Conservation (phyloP, 2,113 vertebrate genomes). For the Burhinus oedicnemus region DNA sequence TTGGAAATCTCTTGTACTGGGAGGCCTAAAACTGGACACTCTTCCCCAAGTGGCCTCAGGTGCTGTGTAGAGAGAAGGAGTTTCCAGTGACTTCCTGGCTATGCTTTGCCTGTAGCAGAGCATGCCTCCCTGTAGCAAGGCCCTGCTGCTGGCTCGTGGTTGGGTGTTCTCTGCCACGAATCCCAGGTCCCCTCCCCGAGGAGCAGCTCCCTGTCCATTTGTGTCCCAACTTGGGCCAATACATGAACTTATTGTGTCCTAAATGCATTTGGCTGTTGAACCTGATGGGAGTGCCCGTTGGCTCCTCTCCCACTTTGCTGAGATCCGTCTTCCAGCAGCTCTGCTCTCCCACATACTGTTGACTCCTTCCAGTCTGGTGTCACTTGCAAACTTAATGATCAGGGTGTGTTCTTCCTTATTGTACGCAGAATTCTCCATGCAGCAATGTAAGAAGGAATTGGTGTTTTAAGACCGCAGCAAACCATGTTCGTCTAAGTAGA, state of each 20-base stretch:
- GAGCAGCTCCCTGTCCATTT: not conserved
- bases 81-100: too few species aligned
- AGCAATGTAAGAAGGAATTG: not conserved
- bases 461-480: not conserved
- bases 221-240: not conserved
- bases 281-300: too few species aligned
- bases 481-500: not conserved
- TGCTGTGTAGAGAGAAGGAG: not conserved
- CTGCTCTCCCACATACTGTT: not conserved
- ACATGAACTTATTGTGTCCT: not conserved
- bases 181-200: not conserved
- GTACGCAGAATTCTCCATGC: not conserved
- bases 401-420: not conserved
- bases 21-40: not conserved
- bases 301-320: not conserved
- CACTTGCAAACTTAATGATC: not conserved
- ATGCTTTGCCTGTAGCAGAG: not conserved
- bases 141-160: not conserved
- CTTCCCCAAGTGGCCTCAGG: not conserved
- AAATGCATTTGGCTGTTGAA: not conserved
- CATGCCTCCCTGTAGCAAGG: not conserved
- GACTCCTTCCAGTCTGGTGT: not conserved
- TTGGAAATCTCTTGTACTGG: not conserved
- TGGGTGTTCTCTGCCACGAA: not conserved
- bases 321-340: not conserved